Evolutionary conservation across 2,113 vertebrate species (phyloP).

Genomic region (Nothobranchius furzeri): DNA sequence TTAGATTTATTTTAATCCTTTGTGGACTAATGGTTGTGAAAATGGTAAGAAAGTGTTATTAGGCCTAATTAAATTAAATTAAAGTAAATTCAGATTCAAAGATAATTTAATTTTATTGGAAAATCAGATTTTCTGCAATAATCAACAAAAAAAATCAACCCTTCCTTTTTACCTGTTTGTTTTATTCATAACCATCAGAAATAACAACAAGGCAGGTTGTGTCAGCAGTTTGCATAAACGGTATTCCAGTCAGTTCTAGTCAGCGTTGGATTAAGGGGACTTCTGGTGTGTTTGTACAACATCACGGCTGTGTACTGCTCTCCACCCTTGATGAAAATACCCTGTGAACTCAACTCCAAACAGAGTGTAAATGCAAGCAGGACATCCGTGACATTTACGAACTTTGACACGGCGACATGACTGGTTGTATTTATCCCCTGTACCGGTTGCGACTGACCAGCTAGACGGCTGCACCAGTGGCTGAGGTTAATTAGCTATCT

Average conservation of each 20-base stretch:
- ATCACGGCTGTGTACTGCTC: conserved; percentile 25
- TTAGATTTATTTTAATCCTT: too few relatives aligned
- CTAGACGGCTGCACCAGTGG: conserved; percentile 45
- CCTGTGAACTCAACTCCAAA: conserved; percentile 63
- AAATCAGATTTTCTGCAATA: background rate
- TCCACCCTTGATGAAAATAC: conserved; percentile 51
- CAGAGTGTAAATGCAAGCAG: conserved; percentile 59
- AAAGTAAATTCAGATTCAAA: too few relatives aligned
- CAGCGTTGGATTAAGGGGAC: conserved; percentile 43
- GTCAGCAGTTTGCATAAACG: conserved; percentile 24
- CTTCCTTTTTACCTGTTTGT: too few relatives aligned
- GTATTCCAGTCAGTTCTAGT: conserved; percentile 20
- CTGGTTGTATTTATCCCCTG: conserved; percentile 68
- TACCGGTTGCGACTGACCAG: conserved; percentile 58
- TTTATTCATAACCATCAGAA: too few relatives aligned
- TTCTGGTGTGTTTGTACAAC: conserved; percentile 52
- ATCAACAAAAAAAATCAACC: background rate
- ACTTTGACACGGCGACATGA: conserved; percentile 74
- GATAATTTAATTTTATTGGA: too few relatives aligned
- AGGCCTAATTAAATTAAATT: too few relatives aligned
- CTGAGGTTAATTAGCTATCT: conserved; percentile 76
- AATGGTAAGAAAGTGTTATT: too few relatives aligned
- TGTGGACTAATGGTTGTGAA: too few relatives aligned
- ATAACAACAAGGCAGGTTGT: conserved; percentile 1
- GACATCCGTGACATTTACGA: conserved; percentile 64